Base-by-base conservation (phyloP, 2,797 vertebrate species). In the Thunnus albacares region DNA sequence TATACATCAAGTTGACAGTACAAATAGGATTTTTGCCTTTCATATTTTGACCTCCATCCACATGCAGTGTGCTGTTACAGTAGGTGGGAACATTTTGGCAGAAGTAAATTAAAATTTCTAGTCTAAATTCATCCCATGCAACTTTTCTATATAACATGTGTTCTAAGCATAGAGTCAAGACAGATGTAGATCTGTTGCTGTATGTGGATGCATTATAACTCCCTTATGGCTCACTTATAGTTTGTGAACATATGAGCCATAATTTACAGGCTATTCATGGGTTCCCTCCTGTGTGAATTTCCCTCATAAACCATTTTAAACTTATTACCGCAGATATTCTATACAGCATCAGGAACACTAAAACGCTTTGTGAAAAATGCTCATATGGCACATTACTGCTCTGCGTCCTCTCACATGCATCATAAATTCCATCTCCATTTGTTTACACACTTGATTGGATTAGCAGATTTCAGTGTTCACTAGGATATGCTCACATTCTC, bases 341-440 rank as follows among this genome's bases (percentile, higher is more conserved):
- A 53, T 20, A 53, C 28, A 49, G 3, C 63, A 53, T 62, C 20
- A 58, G 9, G 28, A 51, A 67, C 47, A 41, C 22, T 38, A 8
- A 58, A 59, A 35, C 51, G 45, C n/a, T n/a, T 28, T 5, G 53
- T 57, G 22, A 63, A 57, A 61, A 77, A 75, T 35, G 28, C 49
- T 65, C 22, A 3, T 53, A 57, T 53, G 10, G 55, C 4, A 59
- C 60, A 51, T 65, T 68, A 38, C 35, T 30, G 38, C 51, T 71
- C 26, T 6, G 6, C 35, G 8, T 78, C 15, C 11, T 53, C 67
- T 75, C 49, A 74, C 20, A 69, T 38, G 58, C 43, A 64, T n/a
- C 30, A 74, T 47, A 43, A 71, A 77, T 35, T 67, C 20, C 33
- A 69, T 82, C 57, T 77, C 49, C n/a, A 41, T 83, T 82, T 84